Evolutionary conservation across 2,797 vertebrate genomes (phyloP).

Genomic region (Miichthys miiuy): DNA sequence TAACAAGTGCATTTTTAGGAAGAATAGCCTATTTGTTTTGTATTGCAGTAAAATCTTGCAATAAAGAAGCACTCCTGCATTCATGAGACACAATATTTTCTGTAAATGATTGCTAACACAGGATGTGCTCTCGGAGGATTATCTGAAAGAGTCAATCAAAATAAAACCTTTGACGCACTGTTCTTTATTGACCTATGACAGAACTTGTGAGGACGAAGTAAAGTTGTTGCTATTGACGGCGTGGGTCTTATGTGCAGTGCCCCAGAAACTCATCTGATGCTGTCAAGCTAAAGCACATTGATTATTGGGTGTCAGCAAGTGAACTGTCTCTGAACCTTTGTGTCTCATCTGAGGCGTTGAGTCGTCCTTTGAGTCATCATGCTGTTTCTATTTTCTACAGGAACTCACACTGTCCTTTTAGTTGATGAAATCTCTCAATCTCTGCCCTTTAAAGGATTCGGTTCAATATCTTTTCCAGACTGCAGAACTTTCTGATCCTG

Average conservation of each 20-base stretch:
- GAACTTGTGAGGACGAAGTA: constrained; percentile 54
- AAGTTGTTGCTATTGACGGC: constrained; percentile 71
- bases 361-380: constrained; percentile 68
- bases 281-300: constrained; percentile 77
- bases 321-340: constrained; percentile 77
- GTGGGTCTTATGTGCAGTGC: constrained; percentile 53
- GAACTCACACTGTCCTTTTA: constrained; percentile 75
- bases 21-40: constrained; percentile 20
- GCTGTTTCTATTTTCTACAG: constrained; percentile 50
- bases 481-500: constrained; percentile 46
- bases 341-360: constrained; percentile 60
- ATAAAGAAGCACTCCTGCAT: neutral
- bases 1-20: constrained; percentile 22
- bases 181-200: constrained; percentile 48
- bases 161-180: constrained; percentile 52
- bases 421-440: constrained; percentile 74
- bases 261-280: constrained; percentile 73
- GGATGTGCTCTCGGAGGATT: constrained; percentile 41
- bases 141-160: constrained; percentile 50
- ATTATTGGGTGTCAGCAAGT: constrained; percentile 78
- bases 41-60: neutral
- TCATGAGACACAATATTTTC: neutral
- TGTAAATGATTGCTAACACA: constrained; percentile 39
- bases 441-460: constrained; percentile 56
- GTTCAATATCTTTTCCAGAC: constrained; percentile 49